phyloP scores from a whole-genome alignment of 1,140 invertebrate species.

The Dryas iulia region DNA sequence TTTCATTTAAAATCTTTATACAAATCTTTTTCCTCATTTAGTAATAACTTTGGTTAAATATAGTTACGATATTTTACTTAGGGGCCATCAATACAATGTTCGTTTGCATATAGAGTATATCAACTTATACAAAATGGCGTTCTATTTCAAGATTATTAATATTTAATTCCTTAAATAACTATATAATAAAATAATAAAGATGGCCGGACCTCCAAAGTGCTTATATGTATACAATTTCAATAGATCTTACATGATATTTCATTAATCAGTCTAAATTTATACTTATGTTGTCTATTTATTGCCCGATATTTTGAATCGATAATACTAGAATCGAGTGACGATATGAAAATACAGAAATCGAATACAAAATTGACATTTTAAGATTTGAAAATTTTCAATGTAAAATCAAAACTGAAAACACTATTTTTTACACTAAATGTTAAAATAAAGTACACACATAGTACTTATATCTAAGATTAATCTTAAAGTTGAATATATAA shows the following conservation, averaged over 20 bases:
- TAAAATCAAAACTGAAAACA: not conserved
- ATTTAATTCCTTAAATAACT: too few relatives aligned
- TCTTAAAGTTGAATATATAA: not conserved
- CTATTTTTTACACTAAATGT: not conserved
- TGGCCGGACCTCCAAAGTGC: conserved; percentile 8
- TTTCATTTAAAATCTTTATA: too few relatives aligned
- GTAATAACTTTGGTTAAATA: too few relatives aligned
- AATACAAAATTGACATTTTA: not conserved
- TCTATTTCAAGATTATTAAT: too few relatives aligned
- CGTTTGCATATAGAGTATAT: too few relatives aligned
- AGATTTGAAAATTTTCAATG: not conserved
- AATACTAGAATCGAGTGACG: not conserved
- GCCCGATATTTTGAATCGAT: not conserved
- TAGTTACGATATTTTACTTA: too few relatives aligned
- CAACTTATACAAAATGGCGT: too few relatives aligned
- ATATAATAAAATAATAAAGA: too few relatives aligned
- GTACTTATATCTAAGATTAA: not conserved
- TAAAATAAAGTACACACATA: not conserved
- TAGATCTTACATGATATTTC: not conserved
- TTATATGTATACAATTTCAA: not conserved
- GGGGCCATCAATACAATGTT: too few relatives aligned
- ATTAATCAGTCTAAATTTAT: conserved; percentile 13
- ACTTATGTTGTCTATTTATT: not conserved
- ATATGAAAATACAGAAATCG: not conserved
- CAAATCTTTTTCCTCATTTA: too few relatives aligned